Base-by-base conservation (phyloP, 2,797 vertebrate genomes). In the Pseudochromis fuscus region DNA sequence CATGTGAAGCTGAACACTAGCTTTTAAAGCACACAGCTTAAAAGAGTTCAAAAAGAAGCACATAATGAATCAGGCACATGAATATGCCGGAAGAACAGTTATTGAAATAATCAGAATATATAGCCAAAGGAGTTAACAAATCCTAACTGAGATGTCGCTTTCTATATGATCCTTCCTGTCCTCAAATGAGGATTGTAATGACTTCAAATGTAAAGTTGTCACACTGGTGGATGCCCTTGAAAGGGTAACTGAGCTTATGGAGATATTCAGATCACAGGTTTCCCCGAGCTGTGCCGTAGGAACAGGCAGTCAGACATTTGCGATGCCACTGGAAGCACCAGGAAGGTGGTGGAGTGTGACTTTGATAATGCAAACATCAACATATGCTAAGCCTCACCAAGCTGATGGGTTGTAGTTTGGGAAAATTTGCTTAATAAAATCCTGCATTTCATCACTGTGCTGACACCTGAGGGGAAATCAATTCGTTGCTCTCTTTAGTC, bases 341-440 rank as follows among this genome's bases (percentile, higher is more conserved):
- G 51, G 69, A 77, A 80, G 48, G 74, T 57, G 53, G 57, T 49
- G 18, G 21, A 79, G 72, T 80, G 72, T 80, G 82, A 77, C 81
- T 86, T 79, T 81, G 78, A 88, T 86, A 83, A 86, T 57, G 60
- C 84, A 80, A 81, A 84, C 56, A 67, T 82, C 70, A 89, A 89
- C 81, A 74, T 70, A 60, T 30, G 52, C 75, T 82, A 50, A 49
- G 71, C 80, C 77, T 82, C 65, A 55, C 62, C 15, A 28, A 64
- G 73, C 68, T 75, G 66, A 77, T 65, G 65, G 63, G 50, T 65
- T 70, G 64, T 65, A 55, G 59, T 86, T 79, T 67, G 61, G 4
- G 62, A 7, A 75, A 60, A 65, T 77, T 67, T 67, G 58, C 42
- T 13, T 68, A 82, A 87, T 77, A 48, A 85, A 84, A 81, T 51